Base-by-base conservation (phyloP, 2,113 vertebrate species). In the Pteropus alecto region DNA sequence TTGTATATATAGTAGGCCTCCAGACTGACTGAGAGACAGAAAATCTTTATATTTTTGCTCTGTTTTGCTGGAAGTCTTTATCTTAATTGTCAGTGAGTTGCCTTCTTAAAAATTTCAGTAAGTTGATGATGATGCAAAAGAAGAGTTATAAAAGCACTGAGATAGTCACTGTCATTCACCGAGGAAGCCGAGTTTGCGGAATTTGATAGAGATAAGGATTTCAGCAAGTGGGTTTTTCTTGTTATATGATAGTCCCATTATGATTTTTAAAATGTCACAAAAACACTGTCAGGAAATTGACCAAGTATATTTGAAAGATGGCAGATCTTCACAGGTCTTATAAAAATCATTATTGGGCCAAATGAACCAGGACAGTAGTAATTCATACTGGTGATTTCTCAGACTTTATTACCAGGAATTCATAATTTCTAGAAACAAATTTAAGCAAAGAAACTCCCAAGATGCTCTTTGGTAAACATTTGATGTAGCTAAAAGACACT, bases 171-270 rank as follows among this genome's bases (percentile, higher is more conserved):
- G 89, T 94, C 93, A 93, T 90, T 97, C 48, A 67, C 67, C 7
- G 30, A 92, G 35, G 76, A 93, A 87, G 90, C 84, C 95, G 93
- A 90, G 46, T 95, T 95, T 96, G 93, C 92, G 96, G 94, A 97
- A 92, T 97, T 92, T 77, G 90, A 92, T 89, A 95, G 78, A 92
- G 86, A 86, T 51, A 67, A 95, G 46, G 63, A 92, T 90, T 96
- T 96, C 35, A 92, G 83, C 58, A 96, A 87, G 92, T 56, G 74
- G 54, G 7, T 61, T 61, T 92, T 96, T 96, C 78, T 95, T 87
- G 77, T 88, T 90, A 95, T 81, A 21, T 73, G 89, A 92, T 97
- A 96, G 33, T 85, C 79, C 65, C 63, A 77, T 60, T 90, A 30
- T 77, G 74, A 86, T 93, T 95, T 92, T 93, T 77, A 84, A 95